phyloP scores from a whole-genome alignment of 2,888 invertebrate genomes.

The Augiades crinisus region DNA sequence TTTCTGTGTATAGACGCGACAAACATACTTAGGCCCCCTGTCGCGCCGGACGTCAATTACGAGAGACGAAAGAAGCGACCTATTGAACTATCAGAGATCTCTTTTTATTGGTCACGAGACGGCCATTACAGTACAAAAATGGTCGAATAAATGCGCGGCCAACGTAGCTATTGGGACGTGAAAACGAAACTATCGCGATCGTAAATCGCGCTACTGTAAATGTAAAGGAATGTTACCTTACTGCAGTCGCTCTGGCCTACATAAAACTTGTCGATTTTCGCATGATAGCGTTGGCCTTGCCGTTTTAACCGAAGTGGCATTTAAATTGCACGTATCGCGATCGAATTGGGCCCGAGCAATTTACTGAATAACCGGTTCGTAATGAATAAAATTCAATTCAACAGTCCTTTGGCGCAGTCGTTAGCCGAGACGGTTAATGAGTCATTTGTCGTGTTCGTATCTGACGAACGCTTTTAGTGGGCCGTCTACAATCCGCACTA shows the following conservation, averaged over 20 bases:
- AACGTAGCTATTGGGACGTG: constrained; percentile 65
- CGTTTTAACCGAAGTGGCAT: constrained; percentile 62
- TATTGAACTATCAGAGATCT: constrained; percentile 53
- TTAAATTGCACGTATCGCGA: constrained; percentile 63
- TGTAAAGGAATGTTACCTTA: constrained; percentile 63
- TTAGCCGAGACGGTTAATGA: constrained; percentile 49
- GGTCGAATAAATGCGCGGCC: constrained; percentile 58
- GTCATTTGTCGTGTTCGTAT: constrained; percentile 41
- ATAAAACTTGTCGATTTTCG: constrained; percentile 72
- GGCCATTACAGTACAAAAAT: constrained; percentile 54
- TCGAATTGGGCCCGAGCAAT: constrained; percentile 58
- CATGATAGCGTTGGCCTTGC: constrained; percentile 72
- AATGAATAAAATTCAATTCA: constrained; percentile 58
- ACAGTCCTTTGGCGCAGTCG: constrained; percentile 34
- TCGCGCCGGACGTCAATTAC: constrained; percentile 33
- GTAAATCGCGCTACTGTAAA: constrained; percentile 67
- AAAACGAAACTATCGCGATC: constrained; percentile 73
- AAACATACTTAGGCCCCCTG: constrained; percentile 43
- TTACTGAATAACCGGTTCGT: constrained; percentile 62
- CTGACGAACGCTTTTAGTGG: constrained; percentile 11
- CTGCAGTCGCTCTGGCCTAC: constrained; percentile 62
- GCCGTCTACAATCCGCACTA: too few relatives aligned
- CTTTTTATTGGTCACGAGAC: constrained; percentile 45
- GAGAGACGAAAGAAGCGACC: constrained; percentile 43
- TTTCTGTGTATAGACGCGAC: too few relatives aligned